Conservation (phyloP, 2,888 invertebrate species). For the Tortrix viridana region DNA sequence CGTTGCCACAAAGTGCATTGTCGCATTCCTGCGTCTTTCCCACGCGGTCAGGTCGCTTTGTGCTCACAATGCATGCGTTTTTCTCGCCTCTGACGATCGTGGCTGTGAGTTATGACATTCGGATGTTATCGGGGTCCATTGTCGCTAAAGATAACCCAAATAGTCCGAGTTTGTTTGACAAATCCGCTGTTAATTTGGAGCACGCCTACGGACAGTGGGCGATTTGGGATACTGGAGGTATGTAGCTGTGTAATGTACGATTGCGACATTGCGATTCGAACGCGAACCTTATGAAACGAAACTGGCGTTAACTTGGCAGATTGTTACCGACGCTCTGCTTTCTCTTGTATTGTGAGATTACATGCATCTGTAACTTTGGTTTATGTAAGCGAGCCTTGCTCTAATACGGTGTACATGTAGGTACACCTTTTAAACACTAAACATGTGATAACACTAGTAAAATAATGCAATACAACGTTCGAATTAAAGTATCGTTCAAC, state of each 20-base stretch:
- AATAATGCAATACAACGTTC: too few species aligned
- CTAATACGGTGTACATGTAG: background rate
- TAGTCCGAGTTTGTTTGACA: constrained; percentile 42
- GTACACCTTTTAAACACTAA: too few species aligned
- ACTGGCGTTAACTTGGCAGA: too few species aligned
- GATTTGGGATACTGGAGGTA: constrained; percentile 47
- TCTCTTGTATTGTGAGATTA: constrained; percentile 1
- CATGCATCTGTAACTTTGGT: background rate
- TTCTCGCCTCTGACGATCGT: constrained; percentile 38
- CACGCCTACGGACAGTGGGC: constrained; percentile 62
- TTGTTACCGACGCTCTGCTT: constrained; percentile 2
- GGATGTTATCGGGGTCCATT: constrained; percentile 46
- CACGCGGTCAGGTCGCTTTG: constrained; percentile 59
- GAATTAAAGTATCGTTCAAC: too few species aligned
- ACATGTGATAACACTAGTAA: too few species aligned
- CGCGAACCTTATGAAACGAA: constrained; percentile 15
- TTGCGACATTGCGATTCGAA: constrained; percentile 30
- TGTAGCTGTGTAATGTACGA: background rate
- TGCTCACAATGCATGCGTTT: constrained; percentile 40
- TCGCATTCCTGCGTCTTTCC: constrained; percentile 72
- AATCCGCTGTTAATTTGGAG: constrained; percentile 61
- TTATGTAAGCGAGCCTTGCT: background rate
- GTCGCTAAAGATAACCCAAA: constrained; percentile 61
- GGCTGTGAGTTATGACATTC: constrained; percentile 40
- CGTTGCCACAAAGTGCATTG: constrained; percentile 67